Percentiles rank a stretch among this genome's conserved stretches.
Evolutionary conservation across 2,888 invertebrate genomes (phyloP).

Genomic region (Sinotaia quadrata): DNA sequence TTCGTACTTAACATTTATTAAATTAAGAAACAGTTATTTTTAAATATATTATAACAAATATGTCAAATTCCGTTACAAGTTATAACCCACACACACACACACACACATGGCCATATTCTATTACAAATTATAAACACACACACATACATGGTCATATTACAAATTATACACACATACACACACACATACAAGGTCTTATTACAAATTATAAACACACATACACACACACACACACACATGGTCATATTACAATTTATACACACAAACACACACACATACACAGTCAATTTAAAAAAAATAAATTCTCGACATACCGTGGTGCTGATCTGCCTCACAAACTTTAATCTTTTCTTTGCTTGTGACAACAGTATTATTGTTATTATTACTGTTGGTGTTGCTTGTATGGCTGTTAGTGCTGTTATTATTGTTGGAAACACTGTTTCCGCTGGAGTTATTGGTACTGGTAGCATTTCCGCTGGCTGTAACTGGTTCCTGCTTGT

Average conservation of each 20-base stretch:
- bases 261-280: constrained; percentile 13
- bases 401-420: constrained; percentile 46
- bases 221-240: neutral
- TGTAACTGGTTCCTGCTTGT: constrained; percentile 29
- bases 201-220: no score
- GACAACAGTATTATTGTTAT: constrained; percentile 36
- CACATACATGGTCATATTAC: no score
- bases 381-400: constrained; percentile 35
- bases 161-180: no score
- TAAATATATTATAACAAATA: no score
- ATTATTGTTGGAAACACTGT: constrained; percentile 46
- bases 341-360: constrained; percentile 50
- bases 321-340: constrained; percentile 48
- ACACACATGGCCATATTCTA: no score
- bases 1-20: no score
- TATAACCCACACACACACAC: no score
- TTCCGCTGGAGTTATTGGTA: constrained; percentile 40
- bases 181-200: no score
- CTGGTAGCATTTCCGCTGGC: constrained; percentile 43
- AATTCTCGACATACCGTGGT: constrained; percentile 44
- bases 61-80: no score
- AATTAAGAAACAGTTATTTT: no score
- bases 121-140: no score
- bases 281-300: no score
- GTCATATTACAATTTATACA: neutral